Percentiles rank a stretch among this genome's conserved stretches.
These are phyloP conservation scores for Hyla sarda DNA, from an alignment of 2,113 vertebrate species.

Conservation along the genomic window DNA sequence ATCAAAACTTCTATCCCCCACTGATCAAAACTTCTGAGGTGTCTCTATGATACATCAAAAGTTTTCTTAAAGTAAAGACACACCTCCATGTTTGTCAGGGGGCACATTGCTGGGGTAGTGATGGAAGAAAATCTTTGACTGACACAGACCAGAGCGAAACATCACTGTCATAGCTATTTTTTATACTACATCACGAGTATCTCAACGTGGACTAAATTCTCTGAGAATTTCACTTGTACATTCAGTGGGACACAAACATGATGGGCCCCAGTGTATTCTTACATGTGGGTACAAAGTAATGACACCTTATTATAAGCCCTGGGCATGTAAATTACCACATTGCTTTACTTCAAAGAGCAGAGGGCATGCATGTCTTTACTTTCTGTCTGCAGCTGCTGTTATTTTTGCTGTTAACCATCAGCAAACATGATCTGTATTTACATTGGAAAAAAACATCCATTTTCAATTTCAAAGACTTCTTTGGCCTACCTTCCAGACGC, in stretches of 20 bases:
- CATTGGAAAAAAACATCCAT: conserved; percentile 7
- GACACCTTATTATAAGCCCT: conserved; percentile 27
- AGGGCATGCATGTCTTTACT: neutral
- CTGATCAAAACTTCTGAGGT: no score
- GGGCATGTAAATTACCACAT: conserved; percentile 1
- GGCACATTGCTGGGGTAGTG: no score
- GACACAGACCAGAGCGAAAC: no score
- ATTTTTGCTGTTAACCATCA: conserved; percentile 36
- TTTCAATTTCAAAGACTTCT: conserved; percentile 23
- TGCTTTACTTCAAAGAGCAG: conserved; percentile 19
- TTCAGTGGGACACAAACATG: neutral
- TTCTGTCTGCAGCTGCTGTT: conserved; percentile 10
- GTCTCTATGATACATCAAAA: no score
- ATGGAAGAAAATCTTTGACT: no score
- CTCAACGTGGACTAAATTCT: neutral
- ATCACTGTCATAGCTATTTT: no score
- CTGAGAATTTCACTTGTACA: neutral
- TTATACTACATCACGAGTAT: neutral
- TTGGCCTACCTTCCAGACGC: neutral
- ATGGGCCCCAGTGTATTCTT: conserved; percentile 6
- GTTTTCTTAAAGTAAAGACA: no score
- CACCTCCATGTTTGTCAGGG: no score
- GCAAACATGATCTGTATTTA: conserved; percentile 23
- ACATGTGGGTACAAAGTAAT: conserved; percentile 27
- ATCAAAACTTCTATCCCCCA: no score